Percentiles rank a stretch among this genome's conserved stretches.
Conservation (phyloP, 2,113 vertebrate species). For the Chionis minor region DNA sequence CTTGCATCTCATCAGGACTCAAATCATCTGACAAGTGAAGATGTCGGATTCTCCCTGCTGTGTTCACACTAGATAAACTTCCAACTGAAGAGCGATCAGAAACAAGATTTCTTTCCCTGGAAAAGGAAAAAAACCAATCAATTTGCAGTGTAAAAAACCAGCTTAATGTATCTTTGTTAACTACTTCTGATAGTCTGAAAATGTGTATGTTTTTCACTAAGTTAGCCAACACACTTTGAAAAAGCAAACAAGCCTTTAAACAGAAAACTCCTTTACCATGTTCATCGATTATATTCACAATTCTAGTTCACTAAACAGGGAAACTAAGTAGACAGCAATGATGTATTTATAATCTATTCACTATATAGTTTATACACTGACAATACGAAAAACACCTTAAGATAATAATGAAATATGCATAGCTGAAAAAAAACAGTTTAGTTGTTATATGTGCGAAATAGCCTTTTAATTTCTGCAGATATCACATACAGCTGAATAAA, state of each 20-base stretch:
- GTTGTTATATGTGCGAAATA: too few relatives aligned
- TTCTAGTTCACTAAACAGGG: background rate
- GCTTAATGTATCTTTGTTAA: background rate
- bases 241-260: background rate
- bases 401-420: background rate
- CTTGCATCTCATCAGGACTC: slow-evolving; percentile 78
- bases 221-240: background rate
- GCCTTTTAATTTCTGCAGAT: background rate
- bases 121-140: background rate
- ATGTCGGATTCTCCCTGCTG: slow-evolving; percentile 76
- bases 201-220: background rate
- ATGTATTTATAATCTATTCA: background rate
- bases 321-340: background rate
- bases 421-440: background rate
- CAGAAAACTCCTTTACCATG: background rate
- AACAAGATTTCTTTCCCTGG: slow-evolving; percentile 77
- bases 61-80: slow-evolving; percentile 83
- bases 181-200: background rate
- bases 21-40: slow-evolving; percentile 76
- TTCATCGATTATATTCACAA: background rate
- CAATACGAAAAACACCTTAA: background rate
- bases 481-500: background rate
- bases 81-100: slow-evolving; percentile 81
- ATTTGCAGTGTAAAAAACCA: background rate
- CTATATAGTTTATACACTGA: background rate